These are phyloP conservation scores for Eupithecia vulgata DNA, from an alignment of 2,888 invertebrate genomes.

Conservation along the genomic window DNA sequence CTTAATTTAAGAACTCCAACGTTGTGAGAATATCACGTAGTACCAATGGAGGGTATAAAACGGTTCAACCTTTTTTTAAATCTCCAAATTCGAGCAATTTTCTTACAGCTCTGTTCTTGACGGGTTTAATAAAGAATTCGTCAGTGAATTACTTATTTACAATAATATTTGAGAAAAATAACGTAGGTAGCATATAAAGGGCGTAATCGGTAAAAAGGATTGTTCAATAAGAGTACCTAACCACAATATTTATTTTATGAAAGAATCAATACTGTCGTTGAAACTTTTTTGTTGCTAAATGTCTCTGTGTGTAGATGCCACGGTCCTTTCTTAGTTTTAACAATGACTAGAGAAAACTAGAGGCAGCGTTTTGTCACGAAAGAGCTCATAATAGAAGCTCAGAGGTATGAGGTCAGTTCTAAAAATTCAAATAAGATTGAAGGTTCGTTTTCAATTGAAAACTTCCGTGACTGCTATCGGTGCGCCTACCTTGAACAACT, in stretches of 20 bases:
- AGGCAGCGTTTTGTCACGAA: not conserved
- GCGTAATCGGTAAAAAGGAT: constrained; percentile 1
- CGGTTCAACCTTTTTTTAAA: constrained; percentile 25
- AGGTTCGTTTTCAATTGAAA: constrained; percentile 39
- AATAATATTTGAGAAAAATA: constrained; percentile 17
- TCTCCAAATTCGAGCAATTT: constrained; percentile 36
- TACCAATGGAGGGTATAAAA: constrained; percentile 31
- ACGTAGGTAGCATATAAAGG: not conserved
- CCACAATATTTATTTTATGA: not conserved
- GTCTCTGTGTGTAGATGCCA: not conserved
- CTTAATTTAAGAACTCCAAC: constrained; percentile 17
- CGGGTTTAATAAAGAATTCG: constrained; percentile 38
- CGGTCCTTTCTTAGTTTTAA: not conserved
- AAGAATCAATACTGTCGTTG: not conserved
- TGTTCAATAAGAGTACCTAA: not conserved
- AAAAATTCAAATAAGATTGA: constrained; percentile 26
- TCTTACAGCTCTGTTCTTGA: constrained; percentile 40
- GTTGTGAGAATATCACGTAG: constrained; percentile 34
- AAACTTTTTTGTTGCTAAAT: not conserved
- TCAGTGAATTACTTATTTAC: constrained; percentile 29
- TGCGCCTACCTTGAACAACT: constrained; percentile 42
- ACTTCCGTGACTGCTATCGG: constrained; percentile 43
- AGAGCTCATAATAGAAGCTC: not conserved
- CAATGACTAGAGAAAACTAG: not conserved
- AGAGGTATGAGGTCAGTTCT: constrained; percentile 19